phyloP scores from a whole-genome alignment of 2,888 invertebrate species.

The Trileptium ribeirensis region DNA sequence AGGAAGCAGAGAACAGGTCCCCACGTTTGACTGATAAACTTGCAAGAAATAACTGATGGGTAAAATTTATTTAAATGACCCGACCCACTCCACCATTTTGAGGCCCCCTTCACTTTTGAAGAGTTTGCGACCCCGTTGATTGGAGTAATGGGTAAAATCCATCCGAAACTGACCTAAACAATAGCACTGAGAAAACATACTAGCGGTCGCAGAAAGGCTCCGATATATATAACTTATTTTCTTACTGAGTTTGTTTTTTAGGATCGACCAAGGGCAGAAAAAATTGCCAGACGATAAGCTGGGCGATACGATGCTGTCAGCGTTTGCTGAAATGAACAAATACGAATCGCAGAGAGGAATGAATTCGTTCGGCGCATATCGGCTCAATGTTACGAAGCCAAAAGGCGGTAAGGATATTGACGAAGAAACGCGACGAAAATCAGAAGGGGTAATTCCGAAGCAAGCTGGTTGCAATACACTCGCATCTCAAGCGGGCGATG shows the following conservation, averaged over 20 bases:
- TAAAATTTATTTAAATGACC: no score
- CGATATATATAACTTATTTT: no score
- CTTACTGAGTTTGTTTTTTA: not conserved
- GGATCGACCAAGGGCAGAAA: slow-evolving; percentile 15
- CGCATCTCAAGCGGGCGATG: slow-evolving; percentile 16
- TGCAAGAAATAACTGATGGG: no score
- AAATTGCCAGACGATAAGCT: slow-evolving; percentile 4
- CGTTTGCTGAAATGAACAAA: slow-evolving; percentile 16
- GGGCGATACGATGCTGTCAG: slow-evolving; percentile 19
- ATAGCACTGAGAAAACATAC: no score
- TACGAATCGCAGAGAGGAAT: slow-evolving; percentile 20
- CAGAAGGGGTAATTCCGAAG: slow-evolving; percentile 18
- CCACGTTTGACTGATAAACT: no score
- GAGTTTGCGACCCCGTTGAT: no score
- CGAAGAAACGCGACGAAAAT: not conserved
- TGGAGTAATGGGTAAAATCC: no score
- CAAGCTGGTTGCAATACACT: slow-evolving; percentile 18
- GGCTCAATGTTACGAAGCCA: not conserved
- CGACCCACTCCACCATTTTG: no score
- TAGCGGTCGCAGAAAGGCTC: no score
- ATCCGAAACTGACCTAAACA: not conserved
- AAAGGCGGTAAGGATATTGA: slow-evolving; percentile 17
- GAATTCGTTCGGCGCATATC: slow-evolving; percentile 10
- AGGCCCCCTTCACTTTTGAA: no score
- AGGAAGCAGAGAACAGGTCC: no score